These are phyloP conservation scores for Wiebesia pumilae DNA, from an alignment of 1,140 invertebrate species.

Conservation along the genomic window DNA sequence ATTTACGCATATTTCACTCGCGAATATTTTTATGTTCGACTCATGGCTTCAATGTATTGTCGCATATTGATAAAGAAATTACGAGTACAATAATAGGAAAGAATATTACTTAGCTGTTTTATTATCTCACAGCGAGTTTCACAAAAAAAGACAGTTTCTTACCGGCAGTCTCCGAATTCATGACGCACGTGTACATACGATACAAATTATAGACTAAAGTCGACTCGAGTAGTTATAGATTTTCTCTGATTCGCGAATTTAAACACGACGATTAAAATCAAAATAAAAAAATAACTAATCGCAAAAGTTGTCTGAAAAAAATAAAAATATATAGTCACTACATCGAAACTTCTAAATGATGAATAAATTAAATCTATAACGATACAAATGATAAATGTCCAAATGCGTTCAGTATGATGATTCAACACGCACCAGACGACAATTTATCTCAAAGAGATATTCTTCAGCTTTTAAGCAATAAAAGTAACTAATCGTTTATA, in stretches of 20 bases:
- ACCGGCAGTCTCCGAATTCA: constrained; percentile 45
- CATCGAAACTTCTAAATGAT: background rate
- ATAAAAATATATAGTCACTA: background rate
- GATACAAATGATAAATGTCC: background rate
- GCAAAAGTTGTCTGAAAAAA: constrained; percentile 53
- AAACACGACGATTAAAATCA: background rate
- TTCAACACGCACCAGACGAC: background rate
- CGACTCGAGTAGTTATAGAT: background rate
- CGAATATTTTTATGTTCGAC: constrained; percentile 9
- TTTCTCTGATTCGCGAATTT: background rate
- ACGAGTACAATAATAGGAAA: constrained; percentile 18
- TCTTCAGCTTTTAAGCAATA: background rate
- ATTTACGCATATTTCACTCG: background rate
- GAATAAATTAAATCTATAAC: background rate
- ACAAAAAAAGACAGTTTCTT: constrained; percentile 5
- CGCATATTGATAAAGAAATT: background rate
- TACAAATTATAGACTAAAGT: background rate
- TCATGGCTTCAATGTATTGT: background rate
- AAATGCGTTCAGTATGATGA: background rate
- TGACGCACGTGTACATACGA: constrained; percentile 1
- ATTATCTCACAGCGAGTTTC: constrained; percentile 8
- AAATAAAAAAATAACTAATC: background rate
- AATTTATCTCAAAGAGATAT: background rate
- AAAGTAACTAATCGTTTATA: background rate
- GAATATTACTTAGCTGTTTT: background rate